phyloP scores from a whole-genome alignment of 2,797 vertebrate species.

The Dendrocincla fuliginosa region DNA sequence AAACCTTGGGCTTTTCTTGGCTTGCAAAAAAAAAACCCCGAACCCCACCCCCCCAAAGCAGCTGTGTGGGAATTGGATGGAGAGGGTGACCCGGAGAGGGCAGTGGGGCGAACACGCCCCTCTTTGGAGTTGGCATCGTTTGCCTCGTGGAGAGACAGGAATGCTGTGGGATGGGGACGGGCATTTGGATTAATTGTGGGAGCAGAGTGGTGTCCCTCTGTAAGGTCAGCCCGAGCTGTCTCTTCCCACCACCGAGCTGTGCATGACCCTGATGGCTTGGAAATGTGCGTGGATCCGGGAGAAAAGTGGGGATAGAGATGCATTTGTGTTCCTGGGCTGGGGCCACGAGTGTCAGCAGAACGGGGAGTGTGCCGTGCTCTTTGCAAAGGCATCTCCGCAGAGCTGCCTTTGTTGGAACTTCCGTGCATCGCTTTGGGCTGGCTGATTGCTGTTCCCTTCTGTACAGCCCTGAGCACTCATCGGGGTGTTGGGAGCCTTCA shows the following conservation, averaged over 20 bases:
- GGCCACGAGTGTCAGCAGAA: fast-evolving
- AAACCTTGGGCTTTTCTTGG: background rate
- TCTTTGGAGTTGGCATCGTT: fast-evolving
- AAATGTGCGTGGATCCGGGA: fast-evolving
- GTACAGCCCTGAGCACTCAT: fast-evolving
- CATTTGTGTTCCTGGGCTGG: background rate
- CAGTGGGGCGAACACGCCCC: background rate
- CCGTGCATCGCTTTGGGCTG: background rate
- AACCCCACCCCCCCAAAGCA: too few species aligned
- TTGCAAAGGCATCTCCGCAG: background rate
- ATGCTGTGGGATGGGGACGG: background rate
- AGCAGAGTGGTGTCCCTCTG: background rate
- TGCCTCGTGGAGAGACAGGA: background rate
- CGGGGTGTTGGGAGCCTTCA: background rate
- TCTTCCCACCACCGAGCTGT: background rate
- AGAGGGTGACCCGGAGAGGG: background rate
- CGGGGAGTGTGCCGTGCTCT: fast-evolving
- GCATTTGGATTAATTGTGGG: background rate
- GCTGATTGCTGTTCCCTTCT: background rate
- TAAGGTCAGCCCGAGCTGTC: background rate
- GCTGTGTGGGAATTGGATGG: background rate
- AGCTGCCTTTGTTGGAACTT: background rate
- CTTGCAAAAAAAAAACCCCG: background rate
- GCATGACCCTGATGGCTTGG: fast-evolving
- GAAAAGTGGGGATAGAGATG: background rate